Evolutionary conservation across 2,797 vertebrate species (phyloP).

Genomic region (Pipistrellus kuhlii): DNA sequence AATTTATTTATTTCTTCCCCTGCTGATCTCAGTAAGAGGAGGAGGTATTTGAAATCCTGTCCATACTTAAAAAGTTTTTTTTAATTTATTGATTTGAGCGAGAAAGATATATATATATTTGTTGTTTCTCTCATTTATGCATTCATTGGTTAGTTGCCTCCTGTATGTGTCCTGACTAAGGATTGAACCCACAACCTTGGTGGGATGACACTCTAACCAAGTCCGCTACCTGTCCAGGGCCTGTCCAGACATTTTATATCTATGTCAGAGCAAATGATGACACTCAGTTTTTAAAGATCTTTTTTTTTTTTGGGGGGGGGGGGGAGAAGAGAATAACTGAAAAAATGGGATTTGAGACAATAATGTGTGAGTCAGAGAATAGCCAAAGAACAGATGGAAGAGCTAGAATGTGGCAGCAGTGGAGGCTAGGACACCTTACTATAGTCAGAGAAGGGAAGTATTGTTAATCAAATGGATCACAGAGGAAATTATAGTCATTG

Average conservation of each 20-base stretch:
- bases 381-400: not conserved
- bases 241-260: not conserved
- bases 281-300: not conserved
- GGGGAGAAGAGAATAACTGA: not conserved
- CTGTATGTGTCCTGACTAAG: not conserved
- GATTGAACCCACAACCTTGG: not conserved
- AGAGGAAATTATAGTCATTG: constrained; percentile 6
- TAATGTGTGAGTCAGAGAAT: not conserved
- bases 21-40: not conserved
- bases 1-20: constrained; percentile 34
- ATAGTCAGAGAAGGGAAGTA: not conserved
- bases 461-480: not conserved
- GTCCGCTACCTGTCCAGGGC: no score
- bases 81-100: not conserved
- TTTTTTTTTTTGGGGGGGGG: not conserved
- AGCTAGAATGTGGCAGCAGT: not conserved
- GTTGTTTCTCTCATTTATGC: not conserved
- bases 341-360: constrained; percentile 34
- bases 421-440: not conserved
- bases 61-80: not conserved
- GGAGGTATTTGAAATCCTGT: constrained; percentile 14
- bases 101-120: not conserved
- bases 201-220: not conserved
- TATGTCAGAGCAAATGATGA: not conserved
- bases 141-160: not conserved